A percentile compares a stretch with the other conserved stretches of the same genome.
phyloP scores from a whole-genome alignment of 2,888 invertebrate genomes.

The Xylocampa areola region DNA sequence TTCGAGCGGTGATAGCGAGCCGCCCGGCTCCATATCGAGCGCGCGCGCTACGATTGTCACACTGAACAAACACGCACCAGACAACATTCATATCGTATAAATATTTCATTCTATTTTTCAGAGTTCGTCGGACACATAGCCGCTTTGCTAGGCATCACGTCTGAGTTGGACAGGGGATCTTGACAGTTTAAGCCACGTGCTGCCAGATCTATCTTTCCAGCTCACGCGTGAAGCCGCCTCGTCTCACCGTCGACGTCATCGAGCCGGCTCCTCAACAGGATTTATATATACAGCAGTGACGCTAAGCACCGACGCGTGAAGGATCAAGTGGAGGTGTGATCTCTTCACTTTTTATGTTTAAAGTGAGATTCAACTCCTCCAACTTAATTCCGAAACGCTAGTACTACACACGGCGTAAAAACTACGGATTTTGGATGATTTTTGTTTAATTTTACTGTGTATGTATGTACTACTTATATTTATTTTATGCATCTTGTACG shows the following conservation, averaged over 20 bases:
- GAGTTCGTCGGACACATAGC: slow-evolving; percentile 46
- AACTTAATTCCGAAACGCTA: slow-evolving; percentile 88
- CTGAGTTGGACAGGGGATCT: slow-evolving; percentile 90
- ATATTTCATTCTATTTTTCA: slow-evolving; percentile 72
- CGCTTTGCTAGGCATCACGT: slow-evolving; percentile 76
- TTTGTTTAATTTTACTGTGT: slow-evolving; percentile 12
- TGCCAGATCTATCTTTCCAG: slow-evolving; percentile 91
- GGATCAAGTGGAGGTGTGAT: slow-evolving; percentile 90
- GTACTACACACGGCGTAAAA: slow-evolving; percentile 15
- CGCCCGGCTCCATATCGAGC: slow-evolving; percentile 74
- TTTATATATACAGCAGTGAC: neutral
- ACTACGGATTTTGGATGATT: slow-evolving; percentile 1
- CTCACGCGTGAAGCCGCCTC: slow-evolving; percentile 84
- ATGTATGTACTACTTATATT: neutral
- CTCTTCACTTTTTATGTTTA: slow-evolving; percentile 89
- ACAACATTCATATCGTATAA: slow-evolving; percentile 60
- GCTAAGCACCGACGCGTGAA: slow-evolving; percentile 68
- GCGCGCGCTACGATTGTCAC: slow-evolving; percentile 79
- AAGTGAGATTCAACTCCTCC: slow-evolving; percentile 91
- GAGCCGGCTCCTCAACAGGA: neutral
- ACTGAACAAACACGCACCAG: slow-evolving; percentile 72
- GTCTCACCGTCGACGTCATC: slow-evolving; percentile 1
- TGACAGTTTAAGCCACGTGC: slow-evolving; percentile 84
- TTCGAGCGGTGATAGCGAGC: slow-evolving; percentile 84
- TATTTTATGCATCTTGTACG: neutral